Percentiles rank a stretch among this genome's conserved stretches.
phyloP scores from a whole-genome alignment of 2,888 invertebrate species.

The Sussaba pulchella region DNA sequence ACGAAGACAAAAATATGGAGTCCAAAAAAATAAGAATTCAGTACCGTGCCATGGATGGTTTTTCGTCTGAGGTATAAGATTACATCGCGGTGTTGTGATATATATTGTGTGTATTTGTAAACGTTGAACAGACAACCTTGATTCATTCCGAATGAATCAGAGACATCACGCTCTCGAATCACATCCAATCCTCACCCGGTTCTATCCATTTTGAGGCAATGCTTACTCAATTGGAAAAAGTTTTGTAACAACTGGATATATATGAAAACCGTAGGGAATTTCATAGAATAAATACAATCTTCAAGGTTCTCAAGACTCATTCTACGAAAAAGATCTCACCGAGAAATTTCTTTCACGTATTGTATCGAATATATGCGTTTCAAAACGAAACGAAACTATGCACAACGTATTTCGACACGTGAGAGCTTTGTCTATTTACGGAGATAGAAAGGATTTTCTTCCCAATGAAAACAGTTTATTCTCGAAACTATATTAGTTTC shows the following conservation, averaged over 20 bases:
- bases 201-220: slow-evolving; percentile 61
- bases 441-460: not conserved
- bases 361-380: slow-evolving; percentile 56
- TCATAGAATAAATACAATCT: slow-evolving; percentile 28
- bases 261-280: not conserved
- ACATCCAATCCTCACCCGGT: slow-evolving; percentile 38
- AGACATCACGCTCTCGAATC: slow-evolving; percentile 63
- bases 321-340: slow-evolving; percentile 64
- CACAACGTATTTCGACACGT: not conserved
- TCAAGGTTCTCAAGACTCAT: slow-evolving; percentile 60
- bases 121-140: slow-evolving; percentile 1
- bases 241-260: slow-evolving; percentile 49
- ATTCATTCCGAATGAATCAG: slow-evolving; percentile 63
- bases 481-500: too few relatives aligned
- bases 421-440: not conserved
- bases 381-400: slow-evolving; percentile 2
- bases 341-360: slow-evolving; percentile 59
- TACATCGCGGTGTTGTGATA: not conserved
- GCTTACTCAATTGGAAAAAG: slow-evolving; percentile 56
- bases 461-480: too few relatives aligned
- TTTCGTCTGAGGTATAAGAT: too few relatives aligned
- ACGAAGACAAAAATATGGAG: too few relatives aligned
- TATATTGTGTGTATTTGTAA: slow-evolving; percentile 18
- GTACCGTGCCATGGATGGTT: too few relatives aligned
- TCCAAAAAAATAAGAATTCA: too few relatives aligned